Evolutionary conservation across 2,113 vertebrate species (phyloP).

Genomic region (Mirza zaza): DNA sequence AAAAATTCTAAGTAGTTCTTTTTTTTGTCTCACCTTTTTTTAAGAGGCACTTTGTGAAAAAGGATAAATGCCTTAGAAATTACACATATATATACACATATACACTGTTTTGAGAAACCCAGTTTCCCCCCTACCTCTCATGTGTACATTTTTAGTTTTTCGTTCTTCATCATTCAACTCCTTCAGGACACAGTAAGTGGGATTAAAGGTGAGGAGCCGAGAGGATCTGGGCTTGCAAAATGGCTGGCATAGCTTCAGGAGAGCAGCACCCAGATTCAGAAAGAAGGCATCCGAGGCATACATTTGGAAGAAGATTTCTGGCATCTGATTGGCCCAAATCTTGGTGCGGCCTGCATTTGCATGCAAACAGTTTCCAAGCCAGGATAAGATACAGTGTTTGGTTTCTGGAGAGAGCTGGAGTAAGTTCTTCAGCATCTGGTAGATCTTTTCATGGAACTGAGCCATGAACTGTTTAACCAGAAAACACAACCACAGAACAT

Average conservation of each 20-base stretch:
- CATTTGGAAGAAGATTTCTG: constrained; percentile 98
- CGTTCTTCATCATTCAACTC: constrained; percentile 96
- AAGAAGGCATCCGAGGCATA: constrained; percentile 97
- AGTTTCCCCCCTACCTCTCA: constrained; percentile 86
- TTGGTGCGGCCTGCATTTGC: constrained; percentile 95
- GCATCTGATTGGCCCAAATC: constrained; percentile 99
- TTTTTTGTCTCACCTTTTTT: constrained; percentile 17
- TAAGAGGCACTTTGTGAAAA: constrained; percentile 34
- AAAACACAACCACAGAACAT: constrained; percentile 67
- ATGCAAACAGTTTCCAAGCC: constrained; percentile 96
- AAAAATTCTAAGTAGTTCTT: background rate
- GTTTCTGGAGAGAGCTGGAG: constrained; percentile 94
- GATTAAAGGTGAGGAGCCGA: constrained; percentile 95
- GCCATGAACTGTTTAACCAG: constrained; percentile 91
- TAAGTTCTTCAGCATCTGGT: constrained; percentile 95
- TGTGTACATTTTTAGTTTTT: constrained; percentile 92
- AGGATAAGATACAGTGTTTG: constrained; percentile 94
- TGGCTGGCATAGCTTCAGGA: constrained; percentile 97
- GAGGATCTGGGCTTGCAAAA: constrained; percentile 94
- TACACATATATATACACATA: background rate
- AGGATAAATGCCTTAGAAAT: background rate
- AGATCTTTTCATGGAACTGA: constrained; percentile 97
- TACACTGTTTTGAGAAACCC: background rate
- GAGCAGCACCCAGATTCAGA: constrained; percentile 94
- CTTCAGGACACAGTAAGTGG: constrained; percentile 94